A percentile compares a stretch with the other conserved stretches of the same genome.
Evolutionary conservation across 2,113 vertebrate genomes (phyloP).

Genomic region (Hylia prasina): DNA sequence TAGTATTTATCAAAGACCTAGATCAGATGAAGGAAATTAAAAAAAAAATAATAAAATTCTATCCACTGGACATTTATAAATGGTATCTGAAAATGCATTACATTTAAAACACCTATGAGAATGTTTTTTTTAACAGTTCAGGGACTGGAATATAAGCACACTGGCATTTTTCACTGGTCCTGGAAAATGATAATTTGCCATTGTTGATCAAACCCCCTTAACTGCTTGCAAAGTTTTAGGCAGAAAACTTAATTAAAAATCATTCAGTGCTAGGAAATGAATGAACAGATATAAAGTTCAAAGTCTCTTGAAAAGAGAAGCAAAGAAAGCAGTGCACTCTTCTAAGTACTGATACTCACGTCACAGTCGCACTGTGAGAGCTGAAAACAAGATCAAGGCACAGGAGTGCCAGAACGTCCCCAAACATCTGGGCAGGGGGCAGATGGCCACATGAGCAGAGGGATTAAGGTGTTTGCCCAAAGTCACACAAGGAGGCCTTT

Average conservation of each 20-base stretch:
- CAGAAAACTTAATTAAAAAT: background rate
- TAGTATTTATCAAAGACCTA: slow-evolving; percentile 81
- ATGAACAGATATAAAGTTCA: background rate
- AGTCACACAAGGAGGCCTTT: background rate
- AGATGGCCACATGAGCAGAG: background rate
- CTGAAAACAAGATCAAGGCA: background rate
- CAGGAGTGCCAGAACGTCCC: background rate
- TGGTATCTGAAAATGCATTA: slow-evolving; percentile 66
- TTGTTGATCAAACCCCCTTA: background rate
- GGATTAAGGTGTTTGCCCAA: background rate
- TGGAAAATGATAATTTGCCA: slow-evolving; percentile 18
- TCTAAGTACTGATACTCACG: background rate
- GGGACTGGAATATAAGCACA: background rate
- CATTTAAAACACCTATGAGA: slow-evolving; percentile 65
- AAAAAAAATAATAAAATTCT: slow-evolving; percentile 69
- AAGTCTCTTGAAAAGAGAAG: background rate
- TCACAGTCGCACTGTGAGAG: accelerated
- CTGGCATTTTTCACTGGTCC: background rate
- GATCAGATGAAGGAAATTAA: slow-evolving; percentile 81
- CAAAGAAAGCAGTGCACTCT: background rate
- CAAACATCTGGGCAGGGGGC: background rate
- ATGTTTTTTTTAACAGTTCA: slow-evolving; percentile 15
- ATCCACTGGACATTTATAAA: slow-evolving; percentile 74
- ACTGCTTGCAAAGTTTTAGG: background rate
- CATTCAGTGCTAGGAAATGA: background rate